Evolutionary conservation across 2,888 invertebrate genomes (phyloP), one percentile per base, ranked within the genome.

Genomic region (Hemithea aestivaria): DNA sequence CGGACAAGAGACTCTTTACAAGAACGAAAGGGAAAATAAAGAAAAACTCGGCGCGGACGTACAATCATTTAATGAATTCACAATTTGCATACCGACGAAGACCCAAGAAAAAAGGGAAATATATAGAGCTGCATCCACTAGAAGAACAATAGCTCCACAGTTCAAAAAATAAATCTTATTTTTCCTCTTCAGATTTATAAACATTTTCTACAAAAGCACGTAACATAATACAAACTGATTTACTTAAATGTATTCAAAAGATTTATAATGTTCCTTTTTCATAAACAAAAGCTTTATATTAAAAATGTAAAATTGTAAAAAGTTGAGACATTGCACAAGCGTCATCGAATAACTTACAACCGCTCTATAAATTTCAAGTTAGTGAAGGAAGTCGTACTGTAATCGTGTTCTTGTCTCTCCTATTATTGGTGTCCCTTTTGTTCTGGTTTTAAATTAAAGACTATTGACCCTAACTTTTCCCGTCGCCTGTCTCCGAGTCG

Each of bases 41-140:
- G 52, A 57, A 67, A 76, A 73, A 67, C 70, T 72, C 58, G 55
- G 58, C 57, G 66, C 65, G 65, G 60, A 64, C 66, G 75, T 70
- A 79, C 80, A 79, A 82, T 76, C 72, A 77, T 82, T 79, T 79
- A 80, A 80, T 82, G 81, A 82, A 82, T 80, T 82, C 72, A 67
- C 73, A 79, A 80, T 82, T 82, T 81, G 78, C 79, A 81, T 82
- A 75, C 78, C 76, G 73, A 76, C 73, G 70, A 68, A 67, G 66
- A 64, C 53, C 58, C 63, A 58, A 56, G 59, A 59, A 74, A 72
- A 68, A 73, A 73, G 10, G 51, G 47, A 70, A 51, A 25, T 56
- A 48, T 48, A 53, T 48, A 59, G 71, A 73, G 69, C 37, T 62
- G 62, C 39, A 45, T 40, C 36, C 43, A 29, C 36, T 37, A 43